Evolutionary conservation across 53 echinoderm and acorn worm species (phyloP).

Genomic region (Luidia sarsii): DNA sequence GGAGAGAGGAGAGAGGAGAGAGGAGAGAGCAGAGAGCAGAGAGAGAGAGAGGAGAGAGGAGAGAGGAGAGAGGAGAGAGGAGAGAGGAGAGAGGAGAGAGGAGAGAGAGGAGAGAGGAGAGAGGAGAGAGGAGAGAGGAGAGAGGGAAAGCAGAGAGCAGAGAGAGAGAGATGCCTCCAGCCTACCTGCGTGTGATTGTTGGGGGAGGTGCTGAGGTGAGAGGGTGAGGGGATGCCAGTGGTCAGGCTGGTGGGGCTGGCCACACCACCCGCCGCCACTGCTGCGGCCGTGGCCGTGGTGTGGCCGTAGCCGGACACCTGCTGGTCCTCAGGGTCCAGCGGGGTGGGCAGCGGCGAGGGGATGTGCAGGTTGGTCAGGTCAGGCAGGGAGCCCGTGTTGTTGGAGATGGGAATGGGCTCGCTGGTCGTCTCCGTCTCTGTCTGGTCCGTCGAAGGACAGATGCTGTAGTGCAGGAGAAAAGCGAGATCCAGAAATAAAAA

Average conservation of each 20-base stretch:
- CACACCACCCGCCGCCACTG: slow-evolving; percentile 38
- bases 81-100: no score
- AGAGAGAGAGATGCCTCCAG: no score
- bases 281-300: no score
- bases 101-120: no score
- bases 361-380: slow-evolving; percentile 99
- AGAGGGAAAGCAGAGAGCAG: no score
- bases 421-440: slow-evolving; percentile 68
- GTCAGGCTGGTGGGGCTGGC: slow-evolving; percentile 68
- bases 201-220: slow-evolving; percentile 44
- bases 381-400: slow-evolving; percentile 95
- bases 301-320: slow-evolving; percentile 61
- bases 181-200: slow-evolving; percentile 53
- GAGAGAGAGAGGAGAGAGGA: no score
- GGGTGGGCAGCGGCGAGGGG: slow-evolving; percentile 95
- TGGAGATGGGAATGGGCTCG: slow-evolving; percentile 92
- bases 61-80: no score
- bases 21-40: no score
- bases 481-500: no score
- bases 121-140: no score
- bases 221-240: slow-evolving; percentile 63
- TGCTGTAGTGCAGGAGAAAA: slow-evolving; percentile 55
- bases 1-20: no score
- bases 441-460: slow-evolving; percentile 91
- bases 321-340: slow-evolving; percentile 93